phyloP scores from a whole-genome alignment of 2,888 invertebrate species.

The Agrochola lychnidis region DNA sequence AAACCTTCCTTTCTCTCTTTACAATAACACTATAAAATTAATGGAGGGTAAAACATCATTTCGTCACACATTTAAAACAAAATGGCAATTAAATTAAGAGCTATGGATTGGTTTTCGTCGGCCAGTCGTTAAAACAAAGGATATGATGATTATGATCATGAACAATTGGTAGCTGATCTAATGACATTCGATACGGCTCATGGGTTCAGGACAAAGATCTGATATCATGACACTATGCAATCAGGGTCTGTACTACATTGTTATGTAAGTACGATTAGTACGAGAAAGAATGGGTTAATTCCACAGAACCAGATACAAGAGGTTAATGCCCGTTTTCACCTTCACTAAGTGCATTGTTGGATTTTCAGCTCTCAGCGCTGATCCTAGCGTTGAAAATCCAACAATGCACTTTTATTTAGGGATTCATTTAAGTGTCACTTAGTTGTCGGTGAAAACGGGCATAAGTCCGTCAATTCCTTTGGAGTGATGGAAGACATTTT shows the following conservation, averaged over 20 bases:
- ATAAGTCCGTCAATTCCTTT: too few species aligned
- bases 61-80: conserved; percentile 37
- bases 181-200: conserved; percentile 78
- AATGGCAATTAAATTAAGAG: conserved; percentile 52
- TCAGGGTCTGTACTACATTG: conserved; percentile 4
- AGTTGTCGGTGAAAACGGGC: too few species aligned
- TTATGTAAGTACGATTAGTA: too few species aligned
- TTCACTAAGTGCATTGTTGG: too few species aligned
- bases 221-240: conserved; percentile 58
- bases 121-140: conserved; percentile 62
- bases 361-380: too few species aligned
- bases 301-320: too few species aligned
- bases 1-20: conserved; percentile 16
- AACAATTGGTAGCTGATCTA: conserved; percentile 72
- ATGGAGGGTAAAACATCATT: conserved; percentile 28
- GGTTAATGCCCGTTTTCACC: too few species aligned
- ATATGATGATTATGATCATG: conserved; percentile 55
- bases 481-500: too few species aligned
- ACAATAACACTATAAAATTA: background rate
- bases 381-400: too few species aligned
- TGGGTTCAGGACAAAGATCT: conserved; percentile 75
- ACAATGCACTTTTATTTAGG: too few species aligned
- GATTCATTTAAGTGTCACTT: too few species aligned
- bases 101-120: conserved; percentile 36
- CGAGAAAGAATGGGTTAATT: background rate